These are phyloP conservation scores for Neodiprion virginianus DNA, from an alignment of 1,140 invertebrate species.

Conservation along the genomic window DNA sequence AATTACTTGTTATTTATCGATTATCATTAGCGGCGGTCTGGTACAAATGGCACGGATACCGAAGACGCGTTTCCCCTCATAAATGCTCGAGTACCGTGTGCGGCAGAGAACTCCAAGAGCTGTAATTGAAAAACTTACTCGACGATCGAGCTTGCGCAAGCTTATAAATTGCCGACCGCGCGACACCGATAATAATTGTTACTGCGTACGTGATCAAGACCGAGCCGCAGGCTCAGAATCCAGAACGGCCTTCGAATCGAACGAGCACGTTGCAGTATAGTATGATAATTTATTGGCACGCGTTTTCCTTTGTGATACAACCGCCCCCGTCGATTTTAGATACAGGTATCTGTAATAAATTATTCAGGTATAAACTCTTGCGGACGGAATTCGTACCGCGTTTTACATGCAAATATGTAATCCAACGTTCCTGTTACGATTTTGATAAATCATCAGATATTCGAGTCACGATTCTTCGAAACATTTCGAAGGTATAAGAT, in stretches of 20 bases:
- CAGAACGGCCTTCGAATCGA: background rate
- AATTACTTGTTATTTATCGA: background rate
- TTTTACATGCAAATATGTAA: too few relatives aligned
- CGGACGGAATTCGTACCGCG: too few relatives aligned
- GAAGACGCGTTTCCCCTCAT: background rate
- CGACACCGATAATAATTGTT: background rate
- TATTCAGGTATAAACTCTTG: too few relatives aligned
- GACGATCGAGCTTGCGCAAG: background rate
- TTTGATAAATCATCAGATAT: too few relatives aligned
- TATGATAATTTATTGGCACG: background rate
- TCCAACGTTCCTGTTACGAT: too few relatives aligned
- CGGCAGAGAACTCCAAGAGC: background rate
- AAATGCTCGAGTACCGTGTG: too few relatives aligned
- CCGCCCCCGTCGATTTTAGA: too few relatives aligned
- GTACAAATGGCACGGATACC: background rate
- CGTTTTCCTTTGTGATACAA: too few relatives aligned
- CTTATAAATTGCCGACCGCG: background rate
- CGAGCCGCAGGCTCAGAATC: background rate
- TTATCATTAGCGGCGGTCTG: background rate
- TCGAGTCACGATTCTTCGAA: too few relatives aligned
- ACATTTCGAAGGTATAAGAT: too few relatives aligned
- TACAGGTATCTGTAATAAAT: too few relatives aligned
- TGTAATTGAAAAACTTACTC: background rate
- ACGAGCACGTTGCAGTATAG: background rate
- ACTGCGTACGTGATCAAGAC: background rate